These are phyloP conservation scores for Muscina levida DNA, from an alignment of 2,888 invertebrate species.

Conservation along the genomic window DNA sequence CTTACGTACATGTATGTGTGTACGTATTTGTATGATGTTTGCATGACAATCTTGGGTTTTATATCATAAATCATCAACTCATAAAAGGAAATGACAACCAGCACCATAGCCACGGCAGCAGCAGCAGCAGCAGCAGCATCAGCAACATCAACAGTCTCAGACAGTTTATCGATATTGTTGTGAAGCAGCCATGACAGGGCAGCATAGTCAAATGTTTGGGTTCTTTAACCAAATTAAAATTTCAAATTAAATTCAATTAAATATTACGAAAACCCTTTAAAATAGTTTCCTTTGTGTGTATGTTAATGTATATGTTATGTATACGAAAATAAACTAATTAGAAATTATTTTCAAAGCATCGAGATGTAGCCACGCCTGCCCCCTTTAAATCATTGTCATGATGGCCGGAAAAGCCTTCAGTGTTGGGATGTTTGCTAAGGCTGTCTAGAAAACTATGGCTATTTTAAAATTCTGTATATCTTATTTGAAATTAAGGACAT, in stretches of 20 bases:
- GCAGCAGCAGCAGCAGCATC: too few relatives aligned
- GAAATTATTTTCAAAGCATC: constrained; percentile 1
- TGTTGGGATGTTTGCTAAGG: neutral
- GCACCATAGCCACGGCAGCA: neutral
- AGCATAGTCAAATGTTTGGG: neutral
- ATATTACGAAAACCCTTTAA: constrained; percentile 25
- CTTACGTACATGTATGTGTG: neutral
- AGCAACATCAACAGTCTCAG: too few relatives aligned
- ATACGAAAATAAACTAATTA: constrained; percentile 26
- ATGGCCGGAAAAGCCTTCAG: neutral
- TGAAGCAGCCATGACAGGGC: neutral
- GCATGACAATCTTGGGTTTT: neutral
- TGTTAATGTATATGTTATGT: neutral
- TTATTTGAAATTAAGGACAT: constrained; percentile 60
- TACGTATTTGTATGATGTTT: neutral
- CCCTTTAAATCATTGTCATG: neutral
- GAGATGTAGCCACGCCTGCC: neutral
- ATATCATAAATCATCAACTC: constrained; percentile 36
- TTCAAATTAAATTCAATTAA: constrained; percentile 40
- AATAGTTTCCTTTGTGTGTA: neutral
- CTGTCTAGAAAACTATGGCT: neutral
- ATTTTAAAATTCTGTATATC: constrained; percentile 43
- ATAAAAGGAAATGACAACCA: constrained; percentile 27
- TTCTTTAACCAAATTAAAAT: constrained; percentile 31
- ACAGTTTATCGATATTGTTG: too few relatives aligned